Evolutionary conservation across 2,888 invertebrate genomes (phyloP), one percentile per base, ranked within the genome.

Genomic region (Drosophila emarginata): DNA sequence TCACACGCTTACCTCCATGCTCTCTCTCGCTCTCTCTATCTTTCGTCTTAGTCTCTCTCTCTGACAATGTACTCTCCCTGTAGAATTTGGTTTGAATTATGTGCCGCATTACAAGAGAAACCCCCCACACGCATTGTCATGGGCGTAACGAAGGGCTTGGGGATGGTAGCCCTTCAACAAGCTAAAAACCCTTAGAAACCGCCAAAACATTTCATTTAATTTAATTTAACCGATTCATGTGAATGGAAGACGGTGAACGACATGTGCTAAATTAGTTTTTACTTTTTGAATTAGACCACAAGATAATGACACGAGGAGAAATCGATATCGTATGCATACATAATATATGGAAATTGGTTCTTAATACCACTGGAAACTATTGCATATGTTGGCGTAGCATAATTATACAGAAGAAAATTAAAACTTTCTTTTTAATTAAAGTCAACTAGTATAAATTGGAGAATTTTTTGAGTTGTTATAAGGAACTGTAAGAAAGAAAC

Each of bases 11-110:
- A 11, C 51, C 52, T 39, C 18, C 6, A n/a, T 11, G 36, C 36
- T 51, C 32, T 26, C 61, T n/a, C 53, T 37, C 54, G 2, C 9
- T 11, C 32, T 32, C 32, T 32, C 7, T 57, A 37, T 40, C 28
- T 28, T 5, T 28, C 52, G 37, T 40, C 28, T 28, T 5, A 4
- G 28, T 28, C 52, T 12, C 50, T 9, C 39, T 37, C 54, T 32
- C 5, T 11, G 12, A 12, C 51, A 39, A 28, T 15, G 5, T 37
- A 1, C 36, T 51, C 61, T 14, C 56, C 40, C 40, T 15, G 36
- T 26, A 69, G 69, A 73, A 73, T 79, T 80, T 71, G 72, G 73
- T 69, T 81, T 82, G 82, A 82, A 80, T 84, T 80, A 82, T 82
- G 84, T 80, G 84, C 57, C 81, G 78, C 81, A 81, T 80, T 80